Percentiles rank a stretch among this genome's conserved stretches.
phyloP scores from a whole-genome alignment of 1,140 invertebrate species.

The Zophobas morio region DNA sequence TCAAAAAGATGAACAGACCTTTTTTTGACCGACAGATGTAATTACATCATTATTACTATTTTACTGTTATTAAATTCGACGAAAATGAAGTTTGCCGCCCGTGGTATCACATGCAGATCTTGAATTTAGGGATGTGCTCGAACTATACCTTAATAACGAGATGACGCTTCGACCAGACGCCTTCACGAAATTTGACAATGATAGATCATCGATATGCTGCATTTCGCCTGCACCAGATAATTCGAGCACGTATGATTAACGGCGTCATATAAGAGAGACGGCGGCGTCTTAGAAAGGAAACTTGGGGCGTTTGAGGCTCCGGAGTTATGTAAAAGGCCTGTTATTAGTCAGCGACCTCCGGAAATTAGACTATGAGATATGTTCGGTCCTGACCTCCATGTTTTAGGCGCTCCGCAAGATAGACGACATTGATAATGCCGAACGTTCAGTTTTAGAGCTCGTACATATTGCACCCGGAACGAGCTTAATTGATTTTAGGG shows the following conservation, averaged over 20 bases:
- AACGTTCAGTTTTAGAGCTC: slow-evolving; percentile 43
- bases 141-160: not conserved
- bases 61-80: no score
- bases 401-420: slow-evolving; percentile 54
- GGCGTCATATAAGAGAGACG: slow-evolving; percentile 36
- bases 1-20: no score
- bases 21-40: no score
- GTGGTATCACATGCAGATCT: not conserved
- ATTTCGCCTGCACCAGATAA: slow-evolving; percentile 33
- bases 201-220: slow-evolving; percentile 33
- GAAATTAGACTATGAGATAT: slow-evolving; percentile 61
- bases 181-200: slow-evolving; percentile 30
- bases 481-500: slow-evolving; percentile 25
- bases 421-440: slow-evolving; percentile 57
- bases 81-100: no score
- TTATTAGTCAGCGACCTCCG: slow-evolving; percentile 58
- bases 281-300: slow-evolving; percentile 50
- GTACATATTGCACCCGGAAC: slow-evolving; percentile 29
- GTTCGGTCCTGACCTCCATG: slow-evolving; percentile 54
- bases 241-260: slow-evolving; percentile 45
- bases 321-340: slow-evolving; percentile 59
- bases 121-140: not conserved
- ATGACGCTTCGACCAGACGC: no score
- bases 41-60: no score
- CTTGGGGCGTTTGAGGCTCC: slow-evolving; percentile 44